Evolutionary conservation across 2,797 vertebrate species (phyloP).

Genomic region (Halcyon leucocephala): DNA sequence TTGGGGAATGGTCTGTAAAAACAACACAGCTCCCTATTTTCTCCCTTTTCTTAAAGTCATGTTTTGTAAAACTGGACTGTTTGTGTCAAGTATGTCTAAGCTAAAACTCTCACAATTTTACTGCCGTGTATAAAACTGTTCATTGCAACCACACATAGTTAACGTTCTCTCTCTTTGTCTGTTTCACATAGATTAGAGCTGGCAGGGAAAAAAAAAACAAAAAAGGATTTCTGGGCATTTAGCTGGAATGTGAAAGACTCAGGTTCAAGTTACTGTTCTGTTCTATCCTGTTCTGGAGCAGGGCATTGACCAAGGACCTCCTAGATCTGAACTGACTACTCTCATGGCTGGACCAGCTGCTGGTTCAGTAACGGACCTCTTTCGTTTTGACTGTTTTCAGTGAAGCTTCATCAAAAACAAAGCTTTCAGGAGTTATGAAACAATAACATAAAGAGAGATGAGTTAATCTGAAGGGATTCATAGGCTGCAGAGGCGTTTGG

Average conservation of each 20-base stretch:
- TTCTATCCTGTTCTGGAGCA: background rate
- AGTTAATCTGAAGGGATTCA: background rate
- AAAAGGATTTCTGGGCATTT: slow-evolving; percentile 32
- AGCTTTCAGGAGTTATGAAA: background rate
- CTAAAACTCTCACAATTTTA: slow-evolving; percentile 49
- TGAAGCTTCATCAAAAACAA: background rate
- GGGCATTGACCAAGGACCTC: background rate
- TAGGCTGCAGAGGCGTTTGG: background rate
- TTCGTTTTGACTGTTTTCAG: background rate
- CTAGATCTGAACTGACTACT: background rate
- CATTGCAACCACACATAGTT: background rate
- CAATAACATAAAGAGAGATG: background rate
- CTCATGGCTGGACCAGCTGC: background rate
- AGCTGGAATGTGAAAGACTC: slow-evolving; percentile 21
- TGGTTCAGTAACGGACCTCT: background rate
- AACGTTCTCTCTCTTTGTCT: background rate
- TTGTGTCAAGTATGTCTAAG: slow-evolving; percentile 9
- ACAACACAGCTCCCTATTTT: background rate
- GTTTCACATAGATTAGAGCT: slow-evolving; percentile 6
- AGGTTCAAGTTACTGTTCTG: slow-evolving; percentile 31
- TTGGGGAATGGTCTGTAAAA: slow-evolving; percentile 36
- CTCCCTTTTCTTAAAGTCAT: background rate
- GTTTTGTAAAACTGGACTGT: slow-evolving; percentile 17
- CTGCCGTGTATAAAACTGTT: slow-evolving; percentile 7
- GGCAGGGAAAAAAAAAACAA: background rate